Percentiles rank a stretch among this genome's conserved stretches.
phyloP scores from a whole-genome alignment of 1,140 invertebrate genomes.

The Diorhabda elongata region DNA sequence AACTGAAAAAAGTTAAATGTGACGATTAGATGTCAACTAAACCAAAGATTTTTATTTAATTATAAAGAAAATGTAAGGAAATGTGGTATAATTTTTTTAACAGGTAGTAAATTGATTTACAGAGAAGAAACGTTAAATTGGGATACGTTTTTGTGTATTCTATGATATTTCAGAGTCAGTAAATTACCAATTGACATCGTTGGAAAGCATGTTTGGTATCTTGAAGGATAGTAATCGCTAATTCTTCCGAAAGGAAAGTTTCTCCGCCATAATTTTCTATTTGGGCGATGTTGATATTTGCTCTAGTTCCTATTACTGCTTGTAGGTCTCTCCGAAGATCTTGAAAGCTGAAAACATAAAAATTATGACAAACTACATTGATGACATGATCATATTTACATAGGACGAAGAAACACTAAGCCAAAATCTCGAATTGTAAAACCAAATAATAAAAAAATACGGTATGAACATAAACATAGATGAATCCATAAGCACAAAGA shows the following conservation, averaged over 20 bases:
- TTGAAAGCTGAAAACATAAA: conserved; percentile 64
- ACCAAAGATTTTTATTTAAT: too few relatives aligned
- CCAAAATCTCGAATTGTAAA: background rate
- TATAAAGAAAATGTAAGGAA: too few relatives aligned
- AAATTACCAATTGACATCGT: conserved; percentile 74
- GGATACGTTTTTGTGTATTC: too few relatives aligned
- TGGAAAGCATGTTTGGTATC: conserved; percentile 88
- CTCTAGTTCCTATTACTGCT: conserved; percentile 84
- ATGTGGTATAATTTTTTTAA: too few relatives aligned
- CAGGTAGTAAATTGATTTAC: too few relatives aligned
- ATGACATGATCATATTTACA: background rate
- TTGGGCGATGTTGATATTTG: conserved; percentile 89
- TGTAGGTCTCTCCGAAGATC: conserved; percentile 90
- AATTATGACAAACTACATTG: background rate
- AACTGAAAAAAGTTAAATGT: conserved; percentile 49
- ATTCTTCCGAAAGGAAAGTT: conserved; percentile 93
- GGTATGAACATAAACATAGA: too few relatives aligned
- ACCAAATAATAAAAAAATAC: too few relatives aligned
- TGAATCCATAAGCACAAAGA: too few relatives aligned
- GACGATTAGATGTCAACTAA: background rate
- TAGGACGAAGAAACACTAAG: background rate
- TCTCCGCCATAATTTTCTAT: conserved; percentile 96
- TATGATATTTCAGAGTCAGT: too few relatives aligned
- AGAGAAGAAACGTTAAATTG: too few relatives aligned
- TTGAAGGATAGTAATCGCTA: conserved; percentile 90